Conservation (phyloP, 1,140 invertebrate species). For the Macrosteles quadrilineatus region DNA sequence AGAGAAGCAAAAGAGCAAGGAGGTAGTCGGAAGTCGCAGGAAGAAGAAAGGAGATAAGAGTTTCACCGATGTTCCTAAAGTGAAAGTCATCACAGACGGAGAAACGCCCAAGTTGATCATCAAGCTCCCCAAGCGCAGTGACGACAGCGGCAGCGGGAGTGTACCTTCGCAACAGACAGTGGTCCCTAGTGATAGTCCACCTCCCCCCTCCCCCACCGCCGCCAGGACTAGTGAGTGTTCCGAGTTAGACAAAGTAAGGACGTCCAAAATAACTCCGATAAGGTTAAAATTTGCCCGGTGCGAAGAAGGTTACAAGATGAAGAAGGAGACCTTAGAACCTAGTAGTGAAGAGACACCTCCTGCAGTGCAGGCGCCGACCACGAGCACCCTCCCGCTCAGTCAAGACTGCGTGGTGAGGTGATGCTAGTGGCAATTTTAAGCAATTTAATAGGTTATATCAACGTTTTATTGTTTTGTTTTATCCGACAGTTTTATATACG, state of each 20-base stretch:
- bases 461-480: constrained; percentile 42
- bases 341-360: constrained; percentile 31
- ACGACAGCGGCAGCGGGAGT: constrained; percentile 39
- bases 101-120: constrained; percentile 69
- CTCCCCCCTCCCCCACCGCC: constrained; percentile 17
- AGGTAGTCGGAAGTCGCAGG: constrained; percentile 38
- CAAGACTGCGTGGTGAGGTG: constrained; percentile 86
- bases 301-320: constrained; percentile 66
- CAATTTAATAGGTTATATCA: constrained; percentile 31
- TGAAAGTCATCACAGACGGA: constrained; percentile 50
- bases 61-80: constrained; percentile 38
- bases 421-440: constrained; percentile 46
- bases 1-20: constrained; percentile 49
- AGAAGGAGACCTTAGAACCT: constrained; percentile 40
- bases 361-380: constrained; percentile 27
- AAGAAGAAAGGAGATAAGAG: constrained; percentile 28
- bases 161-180: constrained; percentile 31
- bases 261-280: constrained; percentile 72
- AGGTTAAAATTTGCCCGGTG: constrained; percentile 78
- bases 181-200: constrained; percentile 21
- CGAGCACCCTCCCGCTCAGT: constrained; percentile 61
- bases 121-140: constrained; percentile 55
- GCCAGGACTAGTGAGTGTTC: constrained; percentile 42
- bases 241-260: constrained; percentile 58
- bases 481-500: constrained; percentile 33